These are phyloP conservation scores for Actenoides lindsayi DNA, from an alignment of 2,113 vertebrate genomes.

Conservation along the genomic window DNA sequence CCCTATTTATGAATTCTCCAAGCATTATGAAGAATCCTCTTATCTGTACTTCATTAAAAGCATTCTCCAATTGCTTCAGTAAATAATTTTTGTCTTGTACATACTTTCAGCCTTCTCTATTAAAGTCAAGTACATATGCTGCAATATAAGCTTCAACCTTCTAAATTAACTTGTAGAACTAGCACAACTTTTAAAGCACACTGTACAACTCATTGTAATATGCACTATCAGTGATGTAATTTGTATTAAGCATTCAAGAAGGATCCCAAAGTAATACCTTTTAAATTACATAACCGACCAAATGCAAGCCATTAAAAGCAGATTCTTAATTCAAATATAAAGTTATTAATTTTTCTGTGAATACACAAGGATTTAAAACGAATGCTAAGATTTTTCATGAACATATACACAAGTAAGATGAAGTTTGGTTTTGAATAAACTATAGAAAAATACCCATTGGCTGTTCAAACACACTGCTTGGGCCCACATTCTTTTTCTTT, in stretches of 20 bases:
- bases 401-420: accelerated
- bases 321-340: neutral
- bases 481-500: neutral
- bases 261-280: neutral
- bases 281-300: neutral
- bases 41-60: conserved; percentile 8
- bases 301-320: neutral
- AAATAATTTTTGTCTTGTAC: conserved; percentile 8
- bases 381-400: neutral
- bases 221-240: neutral
- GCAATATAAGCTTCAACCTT: neutral
- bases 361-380: neutral
- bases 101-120: neutral
- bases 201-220: neutral
- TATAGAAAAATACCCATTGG: neutral
- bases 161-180: neutral
- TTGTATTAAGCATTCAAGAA: neutral
- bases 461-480: neutral
- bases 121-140: neutral
- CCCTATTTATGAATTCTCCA: neutral
- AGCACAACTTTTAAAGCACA: neutral
- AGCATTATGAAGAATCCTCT: neutral
- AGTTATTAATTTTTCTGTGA: neutral
- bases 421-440: neutral
- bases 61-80: conserved; percentile 17